Base-by-base conservation (phyloP, 2,797 vertebrate genomes). In the Cryptoprocta ferox region DNA sequence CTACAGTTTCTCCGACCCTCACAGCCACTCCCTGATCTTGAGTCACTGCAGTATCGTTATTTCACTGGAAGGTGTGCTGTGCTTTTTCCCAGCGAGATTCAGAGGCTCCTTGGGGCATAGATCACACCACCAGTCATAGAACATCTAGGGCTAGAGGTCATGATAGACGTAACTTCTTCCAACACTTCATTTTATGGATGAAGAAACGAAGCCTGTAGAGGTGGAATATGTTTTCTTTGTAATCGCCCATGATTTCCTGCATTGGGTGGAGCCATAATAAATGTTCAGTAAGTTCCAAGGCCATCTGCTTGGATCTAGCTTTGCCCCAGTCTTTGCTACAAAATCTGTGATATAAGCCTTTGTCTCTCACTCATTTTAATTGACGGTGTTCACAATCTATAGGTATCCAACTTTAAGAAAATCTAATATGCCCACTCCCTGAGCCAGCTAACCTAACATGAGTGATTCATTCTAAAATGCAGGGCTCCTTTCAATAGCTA, bases 381-480 rank as follows among this genome's bases (percentile, higher is more conserved):
- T 81, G 87, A 30, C 78, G 4, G 0, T 37, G 8, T 87, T 81
- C 76, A 76, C 61, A 65, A n/a, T 63, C 6, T 18, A 37, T 19
- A 93, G 53, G 11, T 30, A 61, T 78, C n/a, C n/a, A 6, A 21
- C 42, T 73, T 66, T 53, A 53, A 78, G 59, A 87, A 88, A 73
- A 80, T 21, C 32, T 71, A 37, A 48, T 5, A 76, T 42, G 79
- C 21, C 28, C 12, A 48, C 53, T 92, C 82, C 45, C 35, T 48
- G 26, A 76, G 81, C 56, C 42, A 59, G 65, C 42, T 61, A 70
- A 90, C 79, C 76, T 53, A 59, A 66, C 21, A 68, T 35, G 50
- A 93, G 84, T 68, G 61, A 80, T 80, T 95, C 61, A 83, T 78
- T 39, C 70, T 82, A 73, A 82, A 89, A 89, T 11, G 9, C 66